phyloP scores from a whole-genome alignment of 1,140 invertebrate genomes.

The Anadara kagoshimensis region DNA sequence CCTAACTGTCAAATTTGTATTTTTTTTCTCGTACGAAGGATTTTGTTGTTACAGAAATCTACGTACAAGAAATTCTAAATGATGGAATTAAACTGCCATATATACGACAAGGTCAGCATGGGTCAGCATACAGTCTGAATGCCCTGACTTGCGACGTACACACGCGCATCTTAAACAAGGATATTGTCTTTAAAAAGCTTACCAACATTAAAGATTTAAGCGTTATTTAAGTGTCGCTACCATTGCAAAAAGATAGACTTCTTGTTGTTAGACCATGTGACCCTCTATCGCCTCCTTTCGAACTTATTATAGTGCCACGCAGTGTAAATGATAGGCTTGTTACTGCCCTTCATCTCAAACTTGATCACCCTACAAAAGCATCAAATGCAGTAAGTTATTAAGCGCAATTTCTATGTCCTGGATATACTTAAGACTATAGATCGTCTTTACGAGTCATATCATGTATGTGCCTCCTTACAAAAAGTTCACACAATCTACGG shows the following conservation, averaged over 20 bases:
- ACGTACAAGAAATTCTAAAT: conserved; percentile 20
- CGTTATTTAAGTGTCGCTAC: conserved; percentile 23
- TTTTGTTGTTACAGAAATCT: conserved; percentile 15
- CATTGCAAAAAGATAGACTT: conserved; percentile 34
- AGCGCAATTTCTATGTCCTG: conserved; percentile 35
- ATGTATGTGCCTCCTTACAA: too few species aligned
- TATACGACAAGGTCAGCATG: too few species aligned
- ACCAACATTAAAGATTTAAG: conserved; percentile 40
- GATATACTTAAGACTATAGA: conserved; percentile 31
- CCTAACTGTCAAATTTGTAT: conserved; percentile 8
- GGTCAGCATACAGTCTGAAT: too few species aligned
- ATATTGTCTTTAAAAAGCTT: conserved; percentile 20
- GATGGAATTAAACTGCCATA: too few species aligned
- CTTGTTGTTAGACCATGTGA: conserved; percentile 15
- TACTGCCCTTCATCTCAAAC: conserved; percentile 18
- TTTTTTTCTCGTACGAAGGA: conserved; percentile 15
- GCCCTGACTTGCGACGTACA: conserved; percentile 16
- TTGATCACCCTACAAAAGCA: conserved; percentile 25
- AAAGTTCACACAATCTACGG: conserved; percentile 16
- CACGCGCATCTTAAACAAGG: conserved; percentile 30
- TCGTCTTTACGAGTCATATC: background rate
- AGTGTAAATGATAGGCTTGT: conserved; percentile 39
- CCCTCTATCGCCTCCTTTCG: conserved; percentile 15
- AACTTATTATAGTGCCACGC: conserved; percentile 32
- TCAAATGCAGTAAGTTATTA: conserved; percentile 26